A percentile compares a stretch with the other conserved stretches of the same genome.
Conservation (phyloP, 2,113 vertebrate species). For the Tauraco erythrolophus region DNA sequence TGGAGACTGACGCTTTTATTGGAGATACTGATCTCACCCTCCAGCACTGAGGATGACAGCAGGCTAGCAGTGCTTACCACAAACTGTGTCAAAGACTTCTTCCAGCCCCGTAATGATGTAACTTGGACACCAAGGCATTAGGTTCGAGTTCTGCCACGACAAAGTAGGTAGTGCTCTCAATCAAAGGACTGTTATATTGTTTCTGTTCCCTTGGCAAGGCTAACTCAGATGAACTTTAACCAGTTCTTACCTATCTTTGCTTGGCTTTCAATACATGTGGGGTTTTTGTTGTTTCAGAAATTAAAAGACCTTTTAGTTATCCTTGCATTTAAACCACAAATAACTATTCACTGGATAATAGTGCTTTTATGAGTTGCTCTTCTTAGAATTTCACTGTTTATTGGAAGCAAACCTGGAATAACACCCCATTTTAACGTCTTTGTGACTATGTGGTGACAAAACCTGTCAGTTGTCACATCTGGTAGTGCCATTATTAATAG, state of each 20-base stretch:
- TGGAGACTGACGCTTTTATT: neutral
- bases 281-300: neutral
- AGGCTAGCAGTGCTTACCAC: neutral
- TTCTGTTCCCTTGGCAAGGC: neutral
- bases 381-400: neutral
- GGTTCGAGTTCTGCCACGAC: neutral
- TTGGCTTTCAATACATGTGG: neutral
- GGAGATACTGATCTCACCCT: neutral
- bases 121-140: neutral
- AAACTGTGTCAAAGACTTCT: neutral
- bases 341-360: neutral
- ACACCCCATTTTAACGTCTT: neutral
- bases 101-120: neutral
- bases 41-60: neutral
- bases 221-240: neutral
- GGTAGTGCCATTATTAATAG: neutral
- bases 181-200: neutral
- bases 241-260: neutral
- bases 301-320: neutral
- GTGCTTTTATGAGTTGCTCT: neutral
- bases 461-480: neutral
- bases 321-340: neutral
- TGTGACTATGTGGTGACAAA: neutral
- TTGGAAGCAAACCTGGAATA: neutral
- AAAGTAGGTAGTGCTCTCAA: fast-evolving